phyloP scores from a whole-genome alignment of 2,797 vertebrate genomes.

The Sebastolobus alascanus region DNA sequence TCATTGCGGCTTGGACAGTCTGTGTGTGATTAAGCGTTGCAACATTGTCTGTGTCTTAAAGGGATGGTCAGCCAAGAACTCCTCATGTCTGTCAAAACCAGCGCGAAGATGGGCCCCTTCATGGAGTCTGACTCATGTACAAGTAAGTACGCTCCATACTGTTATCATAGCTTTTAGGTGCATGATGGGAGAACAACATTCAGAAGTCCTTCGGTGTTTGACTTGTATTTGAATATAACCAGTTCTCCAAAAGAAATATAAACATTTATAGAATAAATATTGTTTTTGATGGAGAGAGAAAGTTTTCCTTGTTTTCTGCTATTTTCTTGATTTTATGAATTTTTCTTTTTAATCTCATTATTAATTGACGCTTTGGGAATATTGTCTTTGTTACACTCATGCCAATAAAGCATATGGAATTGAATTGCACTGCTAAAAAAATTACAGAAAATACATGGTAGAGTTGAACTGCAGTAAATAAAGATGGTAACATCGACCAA shows the following conservation, averaged over 20 bases:
- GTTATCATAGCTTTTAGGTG: neutral
- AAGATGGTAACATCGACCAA: no score
- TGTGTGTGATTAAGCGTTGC: conserved; percentile 10
- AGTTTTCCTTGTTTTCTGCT: neutral
- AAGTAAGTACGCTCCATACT: conserved; percentile 68
- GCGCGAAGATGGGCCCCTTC: conserved; percentile 78
- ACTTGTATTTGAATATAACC: neutral
- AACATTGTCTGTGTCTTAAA: conserved; percentile 59
- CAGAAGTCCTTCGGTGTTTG: neutral
- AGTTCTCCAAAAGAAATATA: neutral
- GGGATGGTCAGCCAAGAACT: conserved; percentile 68
- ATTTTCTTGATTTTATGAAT: no score
- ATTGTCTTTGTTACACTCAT: no score
- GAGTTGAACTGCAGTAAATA: neutral
- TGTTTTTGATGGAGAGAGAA: neutral
- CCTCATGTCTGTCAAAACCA: conserved; percentile 76
- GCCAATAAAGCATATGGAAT: no score
- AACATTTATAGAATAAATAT: neutral
- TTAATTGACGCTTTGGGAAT: no score
- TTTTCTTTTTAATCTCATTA: no score
- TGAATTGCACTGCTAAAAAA: no score
- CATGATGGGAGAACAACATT: neutral
- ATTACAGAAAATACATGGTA: neutral
- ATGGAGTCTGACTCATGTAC: conserved; percentile 67
- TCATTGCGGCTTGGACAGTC: neutral